These are phyloP conservation scores for Australoheros facetus DNA, from an alignment of 2,797 vertebrate genomes.

Conservation along the genomic window DNA sequence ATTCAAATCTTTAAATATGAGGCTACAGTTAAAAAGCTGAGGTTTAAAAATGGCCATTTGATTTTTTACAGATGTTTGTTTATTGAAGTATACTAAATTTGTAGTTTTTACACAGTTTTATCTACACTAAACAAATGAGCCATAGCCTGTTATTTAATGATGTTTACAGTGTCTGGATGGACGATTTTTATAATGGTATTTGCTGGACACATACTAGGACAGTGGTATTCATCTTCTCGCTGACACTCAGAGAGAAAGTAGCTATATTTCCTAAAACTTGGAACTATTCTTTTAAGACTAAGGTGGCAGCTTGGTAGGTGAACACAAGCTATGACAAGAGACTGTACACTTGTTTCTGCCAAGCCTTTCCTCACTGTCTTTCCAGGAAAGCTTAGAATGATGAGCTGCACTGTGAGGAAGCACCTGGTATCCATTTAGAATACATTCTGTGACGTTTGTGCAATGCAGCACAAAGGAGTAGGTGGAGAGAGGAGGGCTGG, in stretches of 20 bases:
- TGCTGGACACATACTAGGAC: background rate
- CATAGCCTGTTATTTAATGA: background rate
- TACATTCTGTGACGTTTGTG: conserved; percentile 66
- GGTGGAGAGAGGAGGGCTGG: conserved; percentile 28
- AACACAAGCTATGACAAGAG: conserved; percentile 21
- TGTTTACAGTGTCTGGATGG: background rate
- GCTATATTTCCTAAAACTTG: background rate
- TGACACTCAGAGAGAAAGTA: background rate
- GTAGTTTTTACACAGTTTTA: background rate
- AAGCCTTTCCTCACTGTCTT: conserved; percentile 18
- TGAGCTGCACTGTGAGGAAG: conserved; percentile 51
- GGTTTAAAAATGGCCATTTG: background rate
- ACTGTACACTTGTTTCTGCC: conserved; percentile 24
- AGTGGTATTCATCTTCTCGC: background rate
- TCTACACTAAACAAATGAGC: background rate
- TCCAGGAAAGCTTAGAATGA: conserved; percentile 29
- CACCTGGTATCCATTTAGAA: conserved; percentile 76
- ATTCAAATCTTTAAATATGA: background rate
- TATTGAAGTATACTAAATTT: background rate
- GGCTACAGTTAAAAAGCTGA: background rate
- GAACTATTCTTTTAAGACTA: background rate
- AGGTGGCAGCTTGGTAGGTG: background rate
- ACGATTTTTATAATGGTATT: background rate
- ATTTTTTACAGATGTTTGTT: background rate
- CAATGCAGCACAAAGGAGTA: conserved; percentile 53